Evolutionary conservation across 2,797 vertebrate genomes (phyloP), one percentile per base, ranked within the genome.

Genomic region (Tragelaphus eurycerus): DNA sequence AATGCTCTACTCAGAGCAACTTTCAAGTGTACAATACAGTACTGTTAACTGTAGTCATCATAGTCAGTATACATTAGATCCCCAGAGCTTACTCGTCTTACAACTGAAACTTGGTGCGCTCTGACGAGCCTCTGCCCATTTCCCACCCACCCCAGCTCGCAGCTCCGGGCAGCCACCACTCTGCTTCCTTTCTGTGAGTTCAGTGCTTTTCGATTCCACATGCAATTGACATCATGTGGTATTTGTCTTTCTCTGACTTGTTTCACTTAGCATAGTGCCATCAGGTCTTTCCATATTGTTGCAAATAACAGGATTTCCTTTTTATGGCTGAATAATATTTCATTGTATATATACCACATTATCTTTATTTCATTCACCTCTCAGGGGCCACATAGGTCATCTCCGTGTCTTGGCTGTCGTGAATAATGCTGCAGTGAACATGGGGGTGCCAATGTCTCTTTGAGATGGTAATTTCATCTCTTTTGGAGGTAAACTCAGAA

Each of bases 21-120:
- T 64, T 29, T 8, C 6, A 60, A 79, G 27, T 6, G 10, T 34
- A 19, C 57, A 14, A 4, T 5, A 6, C 31, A 29, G 31, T 4
- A 4, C n/a, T 11, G 11, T 48, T 34, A 11, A 4, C 52, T 3
- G 0, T 7, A 0, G 16, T 34, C 38, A 29, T 62, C 38, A 15
- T 34, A 43, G 60, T 13, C 76, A 38, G 46, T 25, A 17, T 17
- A 3, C 27, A 2, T 2, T 54, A 46, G n/a, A 60, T 43, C 48
- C n/a, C 84, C 48, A n/a, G 84, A 27, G 14, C 48, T 62, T 25
- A n/a, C 9, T 82, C 25, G 0, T n/a, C n/a, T 31, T 52, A 15
- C 10, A 15, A 38, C 25, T 50, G 43, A 23, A 38, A 52, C 46
- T 86, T 21, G 11, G 83, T 25, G 11, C 2, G 27, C 46, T 78